These are phyloP conservation scores for Crematogaster levior DNA, from an alignment of 2,888 invertebrate genomes.

Conservation along the genomic window DNA sequence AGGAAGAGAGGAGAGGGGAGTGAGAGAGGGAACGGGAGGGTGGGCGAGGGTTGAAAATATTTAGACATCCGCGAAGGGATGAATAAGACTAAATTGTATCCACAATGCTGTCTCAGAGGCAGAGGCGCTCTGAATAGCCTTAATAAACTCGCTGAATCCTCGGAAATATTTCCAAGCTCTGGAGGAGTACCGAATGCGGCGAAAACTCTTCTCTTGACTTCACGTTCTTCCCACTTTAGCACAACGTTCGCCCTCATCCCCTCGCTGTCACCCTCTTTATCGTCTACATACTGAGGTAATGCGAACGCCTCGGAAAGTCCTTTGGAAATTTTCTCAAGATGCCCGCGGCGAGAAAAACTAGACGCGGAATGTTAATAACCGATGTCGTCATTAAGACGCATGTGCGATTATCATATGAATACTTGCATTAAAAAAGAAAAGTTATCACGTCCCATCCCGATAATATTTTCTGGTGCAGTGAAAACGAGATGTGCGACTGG, in stretches of 20 bases:
- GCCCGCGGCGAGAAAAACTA: conserved; percentile 16
- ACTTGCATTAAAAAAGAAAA: not conserved
- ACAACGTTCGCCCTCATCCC: conserved; percentile 57
- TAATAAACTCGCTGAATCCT: conserved; percentile 86
- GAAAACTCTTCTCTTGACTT: conserved; percentile 74
- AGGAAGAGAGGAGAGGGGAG: conserved; percentile 36
- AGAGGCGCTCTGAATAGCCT: conserved; percentile 87
- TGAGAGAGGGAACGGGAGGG: conserved; percentile 55
- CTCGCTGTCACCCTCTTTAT: conserved; percentile 57
- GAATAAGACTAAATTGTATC: conserved; percentile 89
- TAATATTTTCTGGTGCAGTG: conserved; percentile 2
- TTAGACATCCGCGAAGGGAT: conserved; percentile 85
- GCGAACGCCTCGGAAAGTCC: conserved; percentile 62
- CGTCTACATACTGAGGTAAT: conserved; percentile 71
- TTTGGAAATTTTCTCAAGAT: conserved; percentile 58
- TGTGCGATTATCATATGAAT: conserved; percentile 35
- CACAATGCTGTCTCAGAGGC: conserved; percentile 88
- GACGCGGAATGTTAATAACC: conserved; percentile 22
- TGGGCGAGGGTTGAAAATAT: conserved; percentile 83
- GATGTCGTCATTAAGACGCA: conserved; percentile 28
- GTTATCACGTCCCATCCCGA: not conserved
- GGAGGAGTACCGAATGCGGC: conserved; percentile 77
- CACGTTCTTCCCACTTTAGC: conserved; percentile 73
- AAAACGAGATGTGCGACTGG: conserved; percentile 15
- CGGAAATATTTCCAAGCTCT: conserved; percentile 84